Percentiles rank a stretch among this genome's conserved stretches.
These are phyloP conservation scores for Salvelinus fontinalis DNA, from an alignment of 2,113 vertebrate species.

Conservation along the genomic window DNA sequence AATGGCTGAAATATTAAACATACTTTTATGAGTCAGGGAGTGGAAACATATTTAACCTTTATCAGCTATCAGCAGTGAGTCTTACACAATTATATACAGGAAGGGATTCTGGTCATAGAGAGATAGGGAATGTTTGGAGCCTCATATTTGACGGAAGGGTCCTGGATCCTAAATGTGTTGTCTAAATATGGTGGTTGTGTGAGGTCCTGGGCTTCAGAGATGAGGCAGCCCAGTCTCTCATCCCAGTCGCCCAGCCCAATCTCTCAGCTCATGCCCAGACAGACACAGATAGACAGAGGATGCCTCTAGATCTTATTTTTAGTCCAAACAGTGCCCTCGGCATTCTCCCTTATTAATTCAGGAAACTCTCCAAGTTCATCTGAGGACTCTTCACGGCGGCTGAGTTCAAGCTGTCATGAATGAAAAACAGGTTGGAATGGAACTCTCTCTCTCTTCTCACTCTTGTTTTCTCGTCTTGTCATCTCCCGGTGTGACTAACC, in stretches of 20 bases:
- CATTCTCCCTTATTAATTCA: conserved; percentile 24
- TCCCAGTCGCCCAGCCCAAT: neutral
- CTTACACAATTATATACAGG: neutral
- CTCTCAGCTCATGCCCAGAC: conserved; percentile 1
- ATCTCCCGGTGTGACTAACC: neutral
- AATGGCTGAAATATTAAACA: no score
- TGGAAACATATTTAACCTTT: no score
- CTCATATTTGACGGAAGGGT: neutral
- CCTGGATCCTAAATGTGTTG: neutral
- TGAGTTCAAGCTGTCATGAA: conserved; percentile 10
- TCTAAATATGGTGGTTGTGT: neutral
- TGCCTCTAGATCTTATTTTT: conserved; percentile 29
- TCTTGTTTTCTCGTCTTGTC: neutral
- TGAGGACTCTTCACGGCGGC: conserved; percentile 14
- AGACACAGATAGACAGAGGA: conserved; percentile 10
- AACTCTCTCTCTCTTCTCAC: neutral
- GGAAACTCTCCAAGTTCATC: conserved; percentile 23
- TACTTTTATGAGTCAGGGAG: no score
- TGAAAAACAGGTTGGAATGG: conserved; percentile 25
- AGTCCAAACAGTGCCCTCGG: conserved; percentile 14
- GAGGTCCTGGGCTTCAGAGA: neutral
- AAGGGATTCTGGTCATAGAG: neutral
- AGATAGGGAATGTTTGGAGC: neutral
- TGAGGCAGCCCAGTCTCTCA: neutral
- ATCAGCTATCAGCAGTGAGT: no score